Base-by-base conservation (phyloP, 1,140 invertebrate genomes). In the Apocrypta bakeri region DNA sequence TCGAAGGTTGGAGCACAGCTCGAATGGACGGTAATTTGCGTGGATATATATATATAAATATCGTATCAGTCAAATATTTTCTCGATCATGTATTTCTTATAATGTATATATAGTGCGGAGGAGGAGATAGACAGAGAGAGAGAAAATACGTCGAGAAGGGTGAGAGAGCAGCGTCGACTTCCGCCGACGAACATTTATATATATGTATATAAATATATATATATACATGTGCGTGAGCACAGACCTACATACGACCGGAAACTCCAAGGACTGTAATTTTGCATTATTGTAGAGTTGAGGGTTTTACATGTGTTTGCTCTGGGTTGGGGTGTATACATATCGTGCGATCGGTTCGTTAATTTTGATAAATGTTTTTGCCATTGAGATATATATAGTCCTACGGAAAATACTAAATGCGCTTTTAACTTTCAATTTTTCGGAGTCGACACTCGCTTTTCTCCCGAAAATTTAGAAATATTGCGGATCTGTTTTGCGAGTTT, bases 51-150 rank as follows among this genome's bases (percentile, higher is more conserved):
- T 7, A 9, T 29, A 29, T 4, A 24, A 11, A 9, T 40, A 66
- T 25, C 27, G 7, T 12, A 33, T n/a, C n/a, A n/a, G n/a, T n/a
- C 24, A 68, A 42, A 27, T 31, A 17, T 63, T 63, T 63, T 76
- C 14, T 78, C 33, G 24, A 76, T 56, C 29, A 71, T 79, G 48
- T 40, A 61, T 79, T 79, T 69, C 76, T 48, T 69, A 69, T 69
- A n/a, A 79, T 69, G 21, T 66, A 40, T 21, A 12, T 77, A 56
- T n/a, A n/a, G 48, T n/a, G 48, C 48, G 48, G 17, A 17, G 48
- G 48, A 56, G 48, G 48, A 56, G 48, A n/a, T 21, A 17, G 48
- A 1, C 17, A 56, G 48, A 56, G 48, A 56, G n/a, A n/a, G n/a
- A n/a, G n/a, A 56, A 56, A 56, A n/a, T 24, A 61, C 21, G 1